A percentile compares a stretch with the other conserved stretches of the same genome.
Evolutionary conservation across 2,797 vertebrate species (phyloP).

Genomic region (Microtus californicus): DNA sequence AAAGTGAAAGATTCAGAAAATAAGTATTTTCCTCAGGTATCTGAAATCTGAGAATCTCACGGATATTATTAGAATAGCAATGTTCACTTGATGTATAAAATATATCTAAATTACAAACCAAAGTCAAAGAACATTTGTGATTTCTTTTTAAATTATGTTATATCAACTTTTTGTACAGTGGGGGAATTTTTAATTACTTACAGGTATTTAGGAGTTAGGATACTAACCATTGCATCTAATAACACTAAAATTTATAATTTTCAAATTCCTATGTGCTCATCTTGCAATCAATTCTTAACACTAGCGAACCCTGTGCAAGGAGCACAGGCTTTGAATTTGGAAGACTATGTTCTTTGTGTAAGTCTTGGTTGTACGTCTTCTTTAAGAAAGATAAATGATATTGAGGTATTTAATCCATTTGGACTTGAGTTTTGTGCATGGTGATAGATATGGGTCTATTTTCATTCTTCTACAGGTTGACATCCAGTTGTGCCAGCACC

Average conservation of each 20-base stretch:
- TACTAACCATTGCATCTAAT: not conserved
- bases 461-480: too few relatives aligned
- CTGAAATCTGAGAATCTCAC: not conserved
- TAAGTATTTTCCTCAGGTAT: not conserved
- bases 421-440: too few relatives aligned
- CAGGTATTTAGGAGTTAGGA: not conserved
- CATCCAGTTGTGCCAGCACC: too few relatives aligned
- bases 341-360: not conserved
- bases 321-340: not conserved
- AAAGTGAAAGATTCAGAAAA: not conserved
- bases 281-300: not conserved
- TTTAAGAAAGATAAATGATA: not conserved
- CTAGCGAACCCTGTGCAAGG: constrained; percentile 11
- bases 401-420: too few relatives aligned
- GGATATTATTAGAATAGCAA: not conserved
- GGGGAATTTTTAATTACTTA: not conserved
- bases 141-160: not conserved
- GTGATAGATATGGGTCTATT: too few relatives aligned
- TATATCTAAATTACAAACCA: not conserved
- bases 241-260: constrained; percentile 27
- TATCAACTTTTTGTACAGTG: constrained; percentile 6
- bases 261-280: constrained; percentile 15
- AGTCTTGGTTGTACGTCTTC: not conserved
- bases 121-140: not conserved
- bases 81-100: not conserved